Evolutionary conservation across 53 echinoderm and acorn worm species (phyloP), one percentile per base, ranked within the genome.

Genomic region (Echinarachnius parma): DNA sequence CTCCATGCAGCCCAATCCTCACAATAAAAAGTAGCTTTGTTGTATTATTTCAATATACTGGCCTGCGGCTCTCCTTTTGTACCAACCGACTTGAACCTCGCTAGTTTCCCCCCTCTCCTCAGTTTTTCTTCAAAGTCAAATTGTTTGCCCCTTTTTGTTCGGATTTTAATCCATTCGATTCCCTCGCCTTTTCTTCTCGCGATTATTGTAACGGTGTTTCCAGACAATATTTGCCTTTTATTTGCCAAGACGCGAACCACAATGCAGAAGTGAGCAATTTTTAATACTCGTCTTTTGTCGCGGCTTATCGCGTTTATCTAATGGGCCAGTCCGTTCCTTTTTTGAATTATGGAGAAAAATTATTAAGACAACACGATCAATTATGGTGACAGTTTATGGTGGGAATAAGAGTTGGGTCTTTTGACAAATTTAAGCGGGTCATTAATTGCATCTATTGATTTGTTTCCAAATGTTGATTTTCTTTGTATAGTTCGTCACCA

Each of bases 351-450:
- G 31, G 23, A 21, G 52, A 33, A 48, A 32, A 52, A 52, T 11
- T 33, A 29, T 21, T 68, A 68, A 68, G 52, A 68, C 68, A 68
- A 68, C 68, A 34, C 68, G 31, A 68, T 68, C 68, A 68, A 68
- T 68, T 50, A 50, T 52, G 10, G 21, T 68, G 68, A 52, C 68
- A 68, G 50, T 65, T 65, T 65, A 28, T 7, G 39, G 7, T 13
- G 39, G 13, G 13, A 39, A 39, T 9, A 39, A 39, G 13, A 39
- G 39, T n/a, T n/a, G n/a, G n/a, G n/a, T n/a, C n/a, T n/a, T n/a
- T n/a, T n/a, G n/a, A n/a, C n/a, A n/a, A n/a, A n/a, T n/a, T n/a
- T n/a, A n/a, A n/a, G n/a, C n/a, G n/a, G n/a, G n/a, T n/a, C n/a
- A n/a, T n/a, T n/a, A n/a, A n/a, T n/a, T n/a, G n/a, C n/a, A n/a